Base-by-base conservation (phyloP, 2,888 invertebrate species). In the Drosophila nr. medialis region DNA sequence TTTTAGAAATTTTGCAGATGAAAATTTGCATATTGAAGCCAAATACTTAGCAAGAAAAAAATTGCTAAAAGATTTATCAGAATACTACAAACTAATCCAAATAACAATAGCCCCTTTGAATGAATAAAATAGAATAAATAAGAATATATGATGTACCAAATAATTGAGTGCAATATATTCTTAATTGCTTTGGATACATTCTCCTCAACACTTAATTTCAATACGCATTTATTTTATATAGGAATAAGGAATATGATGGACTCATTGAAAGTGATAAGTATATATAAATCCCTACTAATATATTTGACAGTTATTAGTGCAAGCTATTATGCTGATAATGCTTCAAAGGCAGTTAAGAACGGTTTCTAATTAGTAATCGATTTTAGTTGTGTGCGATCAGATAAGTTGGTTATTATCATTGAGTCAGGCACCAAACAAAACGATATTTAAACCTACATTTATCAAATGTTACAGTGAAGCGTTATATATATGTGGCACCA, bases 11-110 rank as follows among this genome's bases (percentile, higher is more conserved):
- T 55, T 59, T 40, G 49, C 21, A 49, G 50, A 55, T 65, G 53
- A 45, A 64, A 62, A 72, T 77, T 77, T 77, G 29, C 65, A 77
- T 66, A 62, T 72, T 59, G 61, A 75, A 62, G 72, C 30, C 56
- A 64, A 61, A 69, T 64, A 53, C 27, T 36, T 69, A 24, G 13
- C 27, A 58, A 32, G 29, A n/a, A 8, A 42, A 10, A 34, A 58
- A 24, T 24, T 32, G 10, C 32, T 11, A 0, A n/a, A 34, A 34
- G 34, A 48, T 29, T 29, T 48, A 15, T 2, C 27, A 11, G 40
- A 24, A 49, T 50, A 48, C 36, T 18, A 45, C 30, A 32, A 53
- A 53, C 38, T 40, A 18, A 38, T 30, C 27, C 15, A 24, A 61
- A 54, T 29, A 18, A 0, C 8, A 32, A 18, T 7, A 13, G 0